Percentiles rank a stretch among this genome's conserved stretches.
Conservation (phyloP, 2,113 vertebrate genomes). For the Pterophyllum scalare region DNA sequence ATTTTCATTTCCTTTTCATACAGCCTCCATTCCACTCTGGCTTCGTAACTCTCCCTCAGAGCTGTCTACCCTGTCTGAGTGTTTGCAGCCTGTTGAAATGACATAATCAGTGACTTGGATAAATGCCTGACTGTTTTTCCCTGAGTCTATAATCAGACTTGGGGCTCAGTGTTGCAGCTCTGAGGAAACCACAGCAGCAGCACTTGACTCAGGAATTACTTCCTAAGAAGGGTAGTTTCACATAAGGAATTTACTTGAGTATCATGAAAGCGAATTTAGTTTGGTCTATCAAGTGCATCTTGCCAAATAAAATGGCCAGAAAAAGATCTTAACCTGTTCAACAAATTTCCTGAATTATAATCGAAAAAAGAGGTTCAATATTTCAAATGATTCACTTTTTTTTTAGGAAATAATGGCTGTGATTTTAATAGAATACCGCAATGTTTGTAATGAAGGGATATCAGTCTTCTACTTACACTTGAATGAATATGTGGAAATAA, state of each 20-base stretch:
- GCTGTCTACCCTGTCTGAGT: constrained; percentile 70
- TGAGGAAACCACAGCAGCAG: constrained; percentile 55
- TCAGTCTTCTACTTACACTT: neutral
- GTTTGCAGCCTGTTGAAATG: constrained; percentile 82
- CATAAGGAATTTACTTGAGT: constrained; percentile 45
- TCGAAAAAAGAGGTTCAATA: neutral
- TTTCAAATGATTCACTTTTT: neutral
- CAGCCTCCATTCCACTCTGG: constrained; percentile 75
- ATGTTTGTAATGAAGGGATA: neutral
- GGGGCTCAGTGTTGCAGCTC: constrained; percentile 63
- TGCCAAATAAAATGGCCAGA: neutral
- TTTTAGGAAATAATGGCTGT: neutral
- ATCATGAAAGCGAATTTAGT: constrained; percentile 30
- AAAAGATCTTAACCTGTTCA: neutral
- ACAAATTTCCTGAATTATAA: neutral
- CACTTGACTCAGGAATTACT: constrained; percentile 70
- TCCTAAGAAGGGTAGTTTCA: constrained; percentile 49
- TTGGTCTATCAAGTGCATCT: constrained; percentile 20
- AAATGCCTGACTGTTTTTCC: constrained; percentile 79
- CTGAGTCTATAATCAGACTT: constrained; percentile 79
- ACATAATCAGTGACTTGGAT: constrained; percentile 86
- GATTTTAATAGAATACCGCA: neutral
- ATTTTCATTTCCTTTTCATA: constrained; percentile 83
- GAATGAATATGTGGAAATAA: neutral
- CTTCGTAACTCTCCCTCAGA: constrained; percentile 81